Base-by-base conservation (phyloP, 2,113 vertebrate genomes). In the Lasiurus borealis region DNA sequence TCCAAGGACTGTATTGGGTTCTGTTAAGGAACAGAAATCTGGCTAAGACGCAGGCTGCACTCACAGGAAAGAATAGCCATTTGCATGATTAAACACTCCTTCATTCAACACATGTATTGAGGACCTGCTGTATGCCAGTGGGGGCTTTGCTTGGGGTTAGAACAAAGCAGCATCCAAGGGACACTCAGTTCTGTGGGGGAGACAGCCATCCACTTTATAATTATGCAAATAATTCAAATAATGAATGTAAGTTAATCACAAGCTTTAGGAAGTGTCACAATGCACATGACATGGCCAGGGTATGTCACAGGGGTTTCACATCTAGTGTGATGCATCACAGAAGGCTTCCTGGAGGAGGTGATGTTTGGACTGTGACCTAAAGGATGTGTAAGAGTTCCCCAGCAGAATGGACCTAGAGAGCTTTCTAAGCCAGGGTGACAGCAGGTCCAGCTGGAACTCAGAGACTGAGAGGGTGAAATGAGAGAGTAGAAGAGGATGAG, bases 261-360 rank as follows among this genome's bases (percentile, higher is more conserved):
- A 83, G 54, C 50, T 91, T 89, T 15, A 71, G 73, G 64, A 78
- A 46, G 40, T 36, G 13, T 8, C n/a, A 12, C 1, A 8, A 23
- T 21, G 27, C 31, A 68, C 25, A 46, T 0, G 3, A 11, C 23
- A 29, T 8, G 40, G 3, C 21, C 77, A 40, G 72, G 82, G 8
- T 18, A 9, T 19, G n/a, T 46, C 19, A 13, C 25, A 27, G 52
- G 73, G 1, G 15, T 86, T 62, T 62, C 36, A 29, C 36, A 19
- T 6, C 2, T 23, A n/a, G 16, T 81, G 10, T 36, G 46, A 44
- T 16, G 15, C 15, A 44, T 73, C 31, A 12, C 40, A 72, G 86
- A 48, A 27, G 84, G 48, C 90, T 86, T 90, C 87, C 83, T 7
- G 40, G 77, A 91, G 87, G 71, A 83, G 83, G 73, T 81, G 90